Percentiles rank a stretch among this genome's conserved stretches.
These are phyloP conservation scores for Lasioglossum figueresi DNA, from an alignment of 2,888 invertebrate species.

Conservation along the genomic window DNA sequence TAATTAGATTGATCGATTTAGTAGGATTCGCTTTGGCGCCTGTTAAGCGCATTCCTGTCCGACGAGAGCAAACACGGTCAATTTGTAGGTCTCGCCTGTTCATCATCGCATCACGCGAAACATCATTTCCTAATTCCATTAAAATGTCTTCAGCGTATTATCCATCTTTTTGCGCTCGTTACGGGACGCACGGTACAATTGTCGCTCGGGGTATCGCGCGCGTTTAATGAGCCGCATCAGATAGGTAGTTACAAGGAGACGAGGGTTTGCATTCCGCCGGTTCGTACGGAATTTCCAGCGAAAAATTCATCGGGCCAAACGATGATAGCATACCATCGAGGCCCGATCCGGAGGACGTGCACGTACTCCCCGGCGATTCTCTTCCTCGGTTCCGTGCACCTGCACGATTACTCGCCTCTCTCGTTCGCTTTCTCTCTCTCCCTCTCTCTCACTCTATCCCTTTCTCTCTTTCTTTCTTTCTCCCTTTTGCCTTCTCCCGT, in stretches of 20 bases:
- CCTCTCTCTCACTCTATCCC: not conserved
- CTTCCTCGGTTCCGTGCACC: slow-evolving; percentile 46
- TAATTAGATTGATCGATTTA: not conserved
- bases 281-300: slow-evolving; percentile 61
- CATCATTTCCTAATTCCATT: slow-evolving; percentile 20
- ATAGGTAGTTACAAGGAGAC: slow-evolving; percentile 60
- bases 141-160: slow-evolving; percentile 14
- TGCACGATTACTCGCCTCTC: slow-evolving; percentile 42
- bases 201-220: slow-evolving; percentile 59
- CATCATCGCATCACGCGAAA: slow-evolving; percentile 4
- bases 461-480: not conserved
- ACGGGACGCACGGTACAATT: slow-evolving; percentile 52
- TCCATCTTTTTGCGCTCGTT: slow-evolving; percentile 20
- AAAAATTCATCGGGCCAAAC: slow-evolving; percentile 69
- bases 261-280: slow-evolving; percentile 58
- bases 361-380: slow-evolving; percentile 29
- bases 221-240: slow-evolving; percentile 71
- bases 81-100: slow-evolving; percentile 1
- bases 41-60: not conserved
- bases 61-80: not conserved
- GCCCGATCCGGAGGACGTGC: slow-evolving; percentile 11
- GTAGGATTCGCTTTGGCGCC: not conserved
- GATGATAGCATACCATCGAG: slow-evolving; percentile 66
- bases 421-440: not conserved
- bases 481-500: not conserved